A percentile compares a stretch with the other conserved stretches of the same genome.
Evolutionary conservation across 1,140 invertebrate genomes (phyloP).

Genomic region (Drosophila sp.): DNA sequence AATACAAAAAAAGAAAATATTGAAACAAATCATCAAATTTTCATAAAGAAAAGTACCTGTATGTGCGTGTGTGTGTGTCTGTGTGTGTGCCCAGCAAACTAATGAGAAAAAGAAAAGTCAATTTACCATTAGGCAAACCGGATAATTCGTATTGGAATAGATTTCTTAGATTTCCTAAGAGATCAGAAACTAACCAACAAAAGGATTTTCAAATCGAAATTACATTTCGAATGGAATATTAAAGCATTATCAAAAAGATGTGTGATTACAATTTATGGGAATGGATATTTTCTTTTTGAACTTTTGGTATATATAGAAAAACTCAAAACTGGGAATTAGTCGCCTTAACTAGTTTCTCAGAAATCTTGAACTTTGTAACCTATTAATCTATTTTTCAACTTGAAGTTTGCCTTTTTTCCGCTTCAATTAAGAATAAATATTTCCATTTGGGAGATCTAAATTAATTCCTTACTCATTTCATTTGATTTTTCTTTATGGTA

Average conservation of each 20-base stretch:
- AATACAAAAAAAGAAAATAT: constrained; percentile 45
- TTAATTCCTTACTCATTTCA: too few species aligned
- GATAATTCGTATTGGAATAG: neutral
- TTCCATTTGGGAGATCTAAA: too few species aligned
- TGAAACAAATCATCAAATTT: constrained; percentile 42
- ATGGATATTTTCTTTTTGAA: too few species aligned
- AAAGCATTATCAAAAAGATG: neutral
- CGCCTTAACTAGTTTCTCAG: too few species aligned
- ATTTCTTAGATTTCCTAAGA: neutral
- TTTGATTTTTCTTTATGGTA: too few species aligned
- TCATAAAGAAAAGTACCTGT: constrained; percentile 2
- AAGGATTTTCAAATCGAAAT: neutral
- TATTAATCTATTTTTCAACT: too few species aligned
- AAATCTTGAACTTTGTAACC: too few species aligned
- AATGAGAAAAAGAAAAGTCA: neutral
- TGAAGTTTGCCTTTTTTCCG: too few species aligned
- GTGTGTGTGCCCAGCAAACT: neutral
- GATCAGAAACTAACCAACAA: neutral
- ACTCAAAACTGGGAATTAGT: too few species aligned
- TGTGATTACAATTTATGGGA: too few species aligned
- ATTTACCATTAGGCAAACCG: neutral
- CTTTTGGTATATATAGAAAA: too few species aligned
- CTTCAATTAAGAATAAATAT: too few species aligned
- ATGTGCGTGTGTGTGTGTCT: constrained; percentile 16
- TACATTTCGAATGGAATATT: neutral